Base-by-base conservation (phyloP, 2,888 invertebrate genomes). In the Agapetus fuscipes region DNA sequence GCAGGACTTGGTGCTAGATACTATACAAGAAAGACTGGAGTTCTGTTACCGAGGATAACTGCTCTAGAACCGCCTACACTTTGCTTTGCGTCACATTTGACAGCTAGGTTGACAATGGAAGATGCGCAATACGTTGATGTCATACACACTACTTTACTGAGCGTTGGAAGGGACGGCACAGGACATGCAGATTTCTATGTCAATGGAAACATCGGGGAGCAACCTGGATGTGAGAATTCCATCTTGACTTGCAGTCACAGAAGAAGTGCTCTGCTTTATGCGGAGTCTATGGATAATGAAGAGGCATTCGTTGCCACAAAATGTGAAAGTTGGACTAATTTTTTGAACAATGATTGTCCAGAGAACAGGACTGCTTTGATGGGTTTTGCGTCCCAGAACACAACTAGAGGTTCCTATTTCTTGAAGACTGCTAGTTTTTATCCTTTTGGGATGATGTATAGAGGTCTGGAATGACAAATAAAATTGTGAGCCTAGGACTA, bases 141-240 rank as follows among this genome's bases (percentile, higher is more conserved):
- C 4, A 44, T 47, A 11, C 41, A 47, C 29, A 47, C 47, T 6
- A 44, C 41, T n/a, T 17, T 42, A 4, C 14, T 44, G 10, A 44
- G 47, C 16, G 33, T 44, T 5, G 33, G 30, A n/a, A 16, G 11
- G 3, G 32, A 29, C 5, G 25, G 10, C 4, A 26, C 42, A 3
- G 47, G 44, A 3, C 47, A 47, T 14, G 44, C 43, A 11, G 41
- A 47, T 27, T 47, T 39, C 34, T 42, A 41, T 27, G 37, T 47
- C 7, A 47, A 47, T 17, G 39, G 39, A 3, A 39, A 34, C 10
- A 16, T 26, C 7, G 37, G 34, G 15, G 3, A 16, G 3, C 47
- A 47, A 15, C 44, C 47, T 10, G 44, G 44, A 10, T 47, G 47
- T 13, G 25, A 13, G 1, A 11, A 20, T 7, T 17, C 12, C 16